Base-by-base conservation (phyloP, 2,888 invertebrate species). In the Tribolium freemani region DNA sequence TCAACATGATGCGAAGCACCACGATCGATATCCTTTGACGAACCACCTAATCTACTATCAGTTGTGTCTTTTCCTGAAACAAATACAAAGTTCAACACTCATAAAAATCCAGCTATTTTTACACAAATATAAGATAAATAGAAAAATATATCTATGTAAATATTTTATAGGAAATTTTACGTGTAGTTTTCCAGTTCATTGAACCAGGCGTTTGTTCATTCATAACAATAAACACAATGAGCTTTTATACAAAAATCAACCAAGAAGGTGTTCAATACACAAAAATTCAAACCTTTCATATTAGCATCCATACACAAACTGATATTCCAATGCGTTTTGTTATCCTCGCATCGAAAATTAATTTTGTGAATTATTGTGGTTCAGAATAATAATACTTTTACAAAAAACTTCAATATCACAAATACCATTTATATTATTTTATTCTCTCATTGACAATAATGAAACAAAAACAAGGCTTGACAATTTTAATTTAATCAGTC, bases 11-110 rank as follows among this genome's bases (percentile, higher is more conserved):
- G 84, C 76, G 84, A 83, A 71, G 84, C 84, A 72, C 87, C 87
- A 75, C 87, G 86, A 78, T 89, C 89, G 50, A 85, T 84, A 79
- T 89, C 89, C 61, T 82, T 83, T 13, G 86, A 85, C 30, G 84
- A 81, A 68, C 81, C 80, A 50, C 84, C 83, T 46, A 78, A 76
- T 78, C 84, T 86, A 45, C 84, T 81, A 71, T 86, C 86, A 54
- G 83, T 71, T 38, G 81, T 75, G 78, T 89, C 88, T 83, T 87
- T 88, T 67, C 83, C 88, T 88, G 72, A 58, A 79, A 50, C 58
- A 68, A 57, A 30, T 8, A 51, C 46, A 67, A 54, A 20, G 9
- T 44, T 38, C 20, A 64, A 30, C 48, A 10, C n/a, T 16, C 8
- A 6, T 0, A 45, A 10, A 45, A 48, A 48, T 13, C 1, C 10